phyloP scores from a whole-genome alignment of 1,140 invertebrate species.

The Drosophila ohnishii region DNA sequence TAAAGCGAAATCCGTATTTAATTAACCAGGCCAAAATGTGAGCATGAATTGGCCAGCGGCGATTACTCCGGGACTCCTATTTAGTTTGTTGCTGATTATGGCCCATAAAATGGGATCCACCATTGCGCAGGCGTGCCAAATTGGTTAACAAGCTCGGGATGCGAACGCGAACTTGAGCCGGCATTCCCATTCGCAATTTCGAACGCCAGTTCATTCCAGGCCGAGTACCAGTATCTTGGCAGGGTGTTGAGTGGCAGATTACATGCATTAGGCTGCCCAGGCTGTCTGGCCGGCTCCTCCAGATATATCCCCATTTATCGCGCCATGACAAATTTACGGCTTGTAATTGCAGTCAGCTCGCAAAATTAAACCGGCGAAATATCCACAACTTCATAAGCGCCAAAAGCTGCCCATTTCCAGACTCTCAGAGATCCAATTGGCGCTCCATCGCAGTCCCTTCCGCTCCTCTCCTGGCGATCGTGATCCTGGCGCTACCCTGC shows the following conservation, averaged over 20 bases:
- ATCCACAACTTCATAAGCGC: constrained; percentile 77
- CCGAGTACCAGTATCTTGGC: constrained; percentile 29
- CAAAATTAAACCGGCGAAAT: constrained; percentile 71
- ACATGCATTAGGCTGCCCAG: constrained; percentile 78
- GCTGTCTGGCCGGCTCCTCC: constrained; percentile 11
- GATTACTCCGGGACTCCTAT: constrained; percentile 35
- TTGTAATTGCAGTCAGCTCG: constrained; percentile 77
- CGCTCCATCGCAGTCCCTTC: constrained; percentile 2
- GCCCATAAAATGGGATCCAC: constrained; percentile 28
- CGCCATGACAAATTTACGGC: constrained; percentile 81
- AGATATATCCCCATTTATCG: constrained; percentile 69
- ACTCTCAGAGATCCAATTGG: constrained; percentile 5
- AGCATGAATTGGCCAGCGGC: constrained; percentile 78
- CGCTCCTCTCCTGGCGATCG: constrained; percentile 21
- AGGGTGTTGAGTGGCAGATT: constrained; percentile 81
- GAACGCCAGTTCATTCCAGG: neutral
- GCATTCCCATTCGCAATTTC: neutral
- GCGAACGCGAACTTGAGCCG: constrained; percentile 8
- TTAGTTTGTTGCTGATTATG: constrained; percentile 77
- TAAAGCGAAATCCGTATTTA: constrained; percentile 82
- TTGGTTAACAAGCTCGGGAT: constrained; percentile 59
- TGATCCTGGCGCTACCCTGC: constrained; percentile 61
- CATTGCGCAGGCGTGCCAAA: constrained; percentile 57
- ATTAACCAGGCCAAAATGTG: constrained; percentile 82
- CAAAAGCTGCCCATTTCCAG: constrained; percentile 34